phyloP scores from a whole-genome alignment of 2,888 invertebrate species.

The Schrankia costaestrigalis region DNA sequence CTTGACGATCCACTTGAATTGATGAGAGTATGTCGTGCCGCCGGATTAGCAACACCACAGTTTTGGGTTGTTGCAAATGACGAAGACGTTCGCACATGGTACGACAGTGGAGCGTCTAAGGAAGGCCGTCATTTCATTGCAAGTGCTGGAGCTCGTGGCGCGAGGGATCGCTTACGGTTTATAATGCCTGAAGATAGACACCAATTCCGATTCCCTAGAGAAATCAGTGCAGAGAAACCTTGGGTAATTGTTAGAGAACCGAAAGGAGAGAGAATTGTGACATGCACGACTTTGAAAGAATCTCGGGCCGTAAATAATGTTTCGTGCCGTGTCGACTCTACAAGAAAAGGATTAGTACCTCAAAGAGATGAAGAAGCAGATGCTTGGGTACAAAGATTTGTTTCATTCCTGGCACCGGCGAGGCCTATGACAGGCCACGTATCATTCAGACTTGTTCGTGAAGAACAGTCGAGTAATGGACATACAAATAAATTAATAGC shows the following conservation, averaged over 20 bases:
- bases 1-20: slow-evolving; percentile 89
- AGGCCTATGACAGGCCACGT: slow-evolving; percentile 88
- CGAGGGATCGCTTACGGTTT: slow-evolving; percentile 86
- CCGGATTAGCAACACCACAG: slow-evolving; percentile 84
- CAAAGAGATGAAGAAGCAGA: slow-evolving; percentile 84
- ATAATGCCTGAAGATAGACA: slow-evolving; percentile 83
- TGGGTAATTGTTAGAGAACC: slow-evolving; percentile 90
- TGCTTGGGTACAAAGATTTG: slow-evolving; percentile 87
- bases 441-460: slow-evolving; percentile 87
- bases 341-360: slow-evolving; percentile 84
- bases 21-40: slow-evolving; percentile 84
- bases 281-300: slow-evolving; percentile 90
- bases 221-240: slow-evolving; percentile 86
- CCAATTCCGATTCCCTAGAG: slow-evolving; percentile 84
- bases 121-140: slow-evolving; percentile 85
- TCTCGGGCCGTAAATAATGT: slow-evolving; percentile 90
- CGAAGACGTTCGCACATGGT: slow-evolving; percentile 85
- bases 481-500: slow-evolving; percentile 59
- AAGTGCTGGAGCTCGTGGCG: slow-evolving; percentile 87
- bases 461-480: slow-evolving; percentile 75
- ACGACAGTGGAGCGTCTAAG: slow-evolving; percentile 83
- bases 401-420: slow-evolving; percentile 82
- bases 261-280: slow-evolving; percentile 87
- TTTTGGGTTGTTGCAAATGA: slow-evolving; percentile 84
- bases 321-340: slow-evolving; percentile 86